Evolutionary conservation across 92 coral and sea anemone genomes (phyloP), one percentile per base, ranked within the genome.

Genomic region (Porites divaricata): DNA sequence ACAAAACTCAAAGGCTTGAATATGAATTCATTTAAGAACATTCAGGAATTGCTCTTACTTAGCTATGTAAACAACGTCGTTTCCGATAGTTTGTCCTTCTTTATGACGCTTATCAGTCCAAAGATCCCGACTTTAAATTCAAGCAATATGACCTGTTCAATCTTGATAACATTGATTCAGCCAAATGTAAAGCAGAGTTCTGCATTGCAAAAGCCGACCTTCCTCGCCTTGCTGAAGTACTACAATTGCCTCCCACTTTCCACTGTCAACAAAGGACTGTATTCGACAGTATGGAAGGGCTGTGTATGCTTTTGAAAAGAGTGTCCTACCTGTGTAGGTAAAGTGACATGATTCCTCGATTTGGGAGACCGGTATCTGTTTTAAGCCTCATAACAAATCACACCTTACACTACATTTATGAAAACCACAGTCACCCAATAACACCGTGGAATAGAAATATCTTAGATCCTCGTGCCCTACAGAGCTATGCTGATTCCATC

Each of bases 201-300:
- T 85, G 85, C 70, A 59, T 78, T 78, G 89, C 78, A 77, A 86
- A 86, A 77, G 72, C 79, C 24, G 86, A 86, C 75, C 83, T 86
- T 86, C 84, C 76, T 78, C 76, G 89, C 75, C 86, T 83, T 72
- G 61, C 87, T 58, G 67, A 72, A 53, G 87, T 71, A 63, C 80
- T 83, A 50, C 87, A 83, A 58, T 75, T 75, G 80, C 88, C 88
- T 74, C 73, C 58, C 52, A 84, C 65, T 45, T 57, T 84, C 50
- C 61, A 62, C 52, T 75, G 74, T 50, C 23, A 63, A 61, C 81
- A 84, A 62, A 75, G 88, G 70, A 74, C 72, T 25, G 11, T 4
- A 13, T 65, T 45, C 41, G 67, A 75, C 48, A 20, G 83, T n/a
- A 59, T 76, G 74, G 88, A 85, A 65, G 88, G 74, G 7, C 68